phyloP scores from a whole-genome alignment of 2,888 invertebrate genomes.

The Lobophora halterata region DNA sequence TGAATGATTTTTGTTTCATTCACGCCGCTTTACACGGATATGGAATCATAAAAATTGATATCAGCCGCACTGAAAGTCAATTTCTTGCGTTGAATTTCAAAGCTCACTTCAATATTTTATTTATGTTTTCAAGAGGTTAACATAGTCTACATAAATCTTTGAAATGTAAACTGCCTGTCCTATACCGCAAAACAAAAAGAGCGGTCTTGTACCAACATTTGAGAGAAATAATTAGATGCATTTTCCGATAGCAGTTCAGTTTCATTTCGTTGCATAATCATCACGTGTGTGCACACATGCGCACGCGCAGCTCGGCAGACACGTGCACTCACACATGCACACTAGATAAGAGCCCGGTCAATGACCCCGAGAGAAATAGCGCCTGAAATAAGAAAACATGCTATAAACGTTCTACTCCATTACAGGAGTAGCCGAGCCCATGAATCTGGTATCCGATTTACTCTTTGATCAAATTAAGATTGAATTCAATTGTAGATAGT shows the following conservation, averaged over 20 bases:
- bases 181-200: not conserved
- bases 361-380: slow-evolving; percentile 66
- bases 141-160: slow-evolving; percentile 11
- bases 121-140: no score
- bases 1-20: no score
- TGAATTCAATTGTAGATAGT: no score
- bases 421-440: slow-evolving; percentile 5
- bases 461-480: no score
- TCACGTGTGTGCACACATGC: slow-evolving; percentile 49
- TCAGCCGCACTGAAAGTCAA: no score
- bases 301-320: slow-evolving; percentile 49
- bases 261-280: slow-evolving; percentile 60
- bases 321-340: slow-evolving; percentile 53
- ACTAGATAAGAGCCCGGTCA: slow-evolving; percentile 68
- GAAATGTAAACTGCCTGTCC: no score
- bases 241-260: slow-evolving; percentile 50
- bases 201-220: slow-evolving; percentile 21
- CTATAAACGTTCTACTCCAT: slow-evolving; percentile 3
- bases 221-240: slow-evolving; percentile 40
- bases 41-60: no score
- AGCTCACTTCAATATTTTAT: no score
- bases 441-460: slow-evolving; percentile 11
- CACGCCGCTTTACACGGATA: no score
- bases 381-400: slow-evolving; percentile 56
- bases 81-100: no score